phyloP scores from a whole-genome alignment of 2,888 invertebrate genomes.

The Polydrusus cervinus region DNA sequence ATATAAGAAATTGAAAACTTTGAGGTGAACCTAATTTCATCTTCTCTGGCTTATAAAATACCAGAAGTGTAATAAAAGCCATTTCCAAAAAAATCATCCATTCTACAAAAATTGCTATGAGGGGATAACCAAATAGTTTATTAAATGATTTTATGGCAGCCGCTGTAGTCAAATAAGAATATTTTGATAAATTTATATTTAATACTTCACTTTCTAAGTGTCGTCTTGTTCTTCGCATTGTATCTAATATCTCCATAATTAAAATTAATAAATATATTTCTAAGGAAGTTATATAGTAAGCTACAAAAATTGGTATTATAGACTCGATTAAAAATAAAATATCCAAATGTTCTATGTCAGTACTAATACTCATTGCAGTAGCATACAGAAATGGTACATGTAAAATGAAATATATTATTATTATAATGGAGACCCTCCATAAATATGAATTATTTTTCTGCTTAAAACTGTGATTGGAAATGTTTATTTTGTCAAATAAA shows the following conservation, averaged over 20 bases:
- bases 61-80: neutral
- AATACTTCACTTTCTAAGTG: neutral
- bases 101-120: neutral
- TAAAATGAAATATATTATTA: neutral
- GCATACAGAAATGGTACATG: neutral
- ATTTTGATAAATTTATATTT: neutral
- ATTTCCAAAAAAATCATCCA: slow-evolving; percentile 21
- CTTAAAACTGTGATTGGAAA: neutral
- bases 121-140: slow-evolving; percentile 17
- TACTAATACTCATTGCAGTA: neutral
- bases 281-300: neutral
- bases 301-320: neutral
- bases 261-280: neutral
- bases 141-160: neutral
- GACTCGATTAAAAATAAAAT: neutral
- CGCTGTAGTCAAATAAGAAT: slow-evolving; percentile 1
- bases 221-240: neutral
- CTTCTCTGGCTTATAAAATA: neutral
- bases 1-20: neutral
- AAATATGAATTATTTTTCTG: neutral
- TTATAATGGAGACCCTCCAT: neutral
- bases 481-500: neutral
- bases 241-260: neutral
- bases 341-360: neutral
- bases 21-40: neutral